These are phyloP conservation scores for Phainopepla nitens DNA, from an alignment of 2,113 vertebrate genomes.

Conservation along the genomic window DNA sequence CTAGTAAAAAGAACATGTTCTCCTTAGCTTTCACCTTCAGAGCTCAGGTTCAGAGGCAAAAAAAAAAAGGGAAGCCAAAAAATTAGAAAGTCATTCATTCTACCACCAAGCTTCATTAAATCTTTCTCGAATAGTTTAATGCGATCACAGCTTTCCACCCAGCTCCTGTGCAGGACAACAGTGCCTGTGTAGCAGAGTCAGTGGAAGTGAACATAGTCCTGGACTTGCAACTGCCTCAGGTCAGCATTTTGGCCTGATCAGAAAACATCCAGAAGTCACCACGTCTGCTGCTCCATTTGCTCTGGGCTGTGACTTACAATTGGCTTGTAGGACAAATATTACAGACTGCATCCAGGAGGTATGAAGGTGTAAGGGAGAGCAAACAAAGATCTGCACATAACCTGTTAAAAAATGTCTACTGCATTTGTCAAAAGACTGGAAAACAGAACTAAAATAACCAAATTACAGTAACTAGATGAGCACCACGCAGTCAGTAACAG, in stretches of 20 bases:
- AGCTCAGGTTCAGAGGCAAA: background rate
- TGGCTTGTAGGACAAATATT: background rate
- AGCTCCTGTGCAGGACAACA: background rate
- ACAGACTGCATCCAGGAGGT: background rate
- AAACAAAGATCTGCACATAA: background rate
- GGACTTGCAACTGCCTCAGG: background rate
- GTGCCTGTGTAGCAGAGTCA: background rate
- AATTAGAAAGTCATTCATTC: background rate
- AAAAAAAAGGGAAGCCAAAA: background rate
- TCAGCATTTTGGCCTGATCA: background rate
- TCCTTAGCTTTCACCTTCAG: background rate
- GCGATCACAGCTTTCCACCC: background rate
- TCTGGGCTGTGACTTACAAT: background rate
- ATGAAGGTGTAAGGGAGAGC: background rate
- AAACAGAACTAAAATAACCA: background rate
- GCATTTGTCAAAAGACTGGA: background rate
- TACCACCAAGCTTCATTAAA: background rate
- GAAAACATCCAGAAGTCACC: background rate
- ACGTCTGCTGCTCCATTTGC: background rate
- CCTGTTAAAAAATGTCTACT: background rate
- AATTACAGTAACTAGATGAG: background rate
- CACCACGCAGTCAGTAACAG: background rate
- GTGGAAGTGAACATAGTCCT: accelerated
- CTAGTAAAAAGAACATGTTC: background rate
- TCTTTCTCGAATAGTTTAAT: background rate